Evolutionary conservation across 2,113 vertebrate species (phyloP).

Genomic region (Vulpes vulpes): DNA sequence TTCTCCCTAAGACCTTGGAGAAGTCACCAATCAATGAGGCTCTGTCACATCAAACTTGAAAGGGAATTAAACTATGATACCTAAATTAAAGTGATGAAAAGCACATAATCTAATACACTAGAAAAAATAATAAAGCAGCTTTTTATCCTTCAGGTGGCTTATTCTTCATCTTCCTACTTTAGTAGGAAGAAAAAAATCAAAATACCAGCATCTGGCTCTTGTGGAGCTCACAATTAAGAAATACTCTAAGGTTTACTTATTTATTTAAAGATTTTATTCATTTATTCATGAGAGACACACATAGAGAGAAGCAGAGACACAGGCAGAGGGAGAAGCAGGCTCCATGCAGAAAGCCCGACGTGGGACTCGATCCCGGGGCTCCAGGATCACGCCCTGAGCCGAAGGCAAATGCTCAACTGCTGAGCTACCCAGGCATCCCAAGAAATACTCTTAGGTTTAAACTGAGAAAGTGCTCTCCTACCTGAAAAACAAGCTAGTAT

Average conservation of each 20-base stretch:
- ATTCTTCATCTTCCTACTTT: not conserved
- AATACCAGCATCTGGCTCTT: not conserved
- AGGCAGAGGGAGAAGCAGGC: too few relatives aligned
- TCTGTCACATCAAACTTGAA: not conserved
- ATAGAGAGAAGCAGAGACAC: too few relatives aligned
- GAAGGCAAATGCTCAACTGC: too few relatives aligned
- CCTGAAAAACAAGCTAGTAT: not conserved
- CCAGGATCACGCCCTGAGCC: too few relatives aligned
- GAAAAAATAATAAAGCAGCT: not conserved
- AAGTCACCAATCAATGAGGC: not conserved
- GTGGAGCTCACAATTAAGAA: not conserved
- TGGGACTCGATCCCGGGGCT: too few relatives aligned
- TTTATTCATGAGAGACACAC: too few relatives aligned
- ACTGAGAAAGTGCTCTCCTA: not conserved
- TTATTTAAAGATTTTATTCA: too few relatives aligned
- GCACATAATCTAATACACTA: not conserved
- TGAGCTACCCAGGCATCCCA: too few relatives aligned
- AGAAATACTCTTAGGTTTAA: not conserved
- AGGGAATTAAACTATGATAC: not conserved
- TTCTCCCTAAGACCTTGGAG: not conserved
- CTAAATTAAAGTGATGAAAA: not conserved
- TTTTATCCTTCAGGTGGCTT: not conserved
- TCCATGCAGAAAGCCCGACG: too few relatives aligned
- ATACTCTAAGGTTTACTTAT: not conserved
- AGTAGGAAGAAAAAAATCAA: conserved; percentile 1